These are phyloP conservation scores for Drosophila persimilis DNA, from an alignment of 1,140 invertebrate genomes.

Conservation along the genomic window DNA sequence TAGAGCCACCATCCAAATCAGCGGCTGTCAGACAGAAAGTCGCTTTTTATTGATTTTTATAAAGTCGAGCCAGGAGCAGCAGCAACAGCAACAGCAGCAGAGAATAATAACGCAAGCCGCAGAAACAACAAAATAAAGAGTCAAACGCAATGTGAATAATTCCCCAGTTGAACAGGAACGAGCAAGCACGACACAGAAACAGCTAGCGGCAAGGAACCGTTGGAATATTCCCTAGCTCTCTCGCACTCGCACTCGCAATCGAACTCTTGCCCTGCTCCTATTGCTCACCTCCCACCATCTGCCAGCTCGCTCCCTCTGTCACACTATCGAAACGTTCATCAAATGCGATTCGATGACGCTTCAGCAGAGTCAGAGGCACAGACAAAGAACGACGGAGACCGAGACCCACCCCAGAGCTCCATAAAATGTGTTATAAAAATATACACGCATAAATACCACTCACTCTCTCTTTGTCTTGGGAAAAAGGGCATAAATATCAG, in stretches of 20 bases:
- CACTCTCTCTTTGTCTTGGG: neutral
- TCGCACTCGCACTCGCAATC: neutral
- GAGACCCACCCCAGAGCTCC: constrained; percentile 19
- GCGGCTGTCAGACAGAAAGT: constrained; percentile 66
- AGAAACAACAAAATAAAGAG: constrained; percentile 45
- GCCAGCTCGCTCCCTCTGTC: constrained; percentile 16
- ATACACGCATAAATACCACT: constrained; percentile 62
- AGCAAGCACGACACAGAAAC: constrained; percentile 55
- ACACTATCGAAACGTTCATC: constrained; percentile 44
- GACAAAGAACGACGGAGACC: constrained; percentile 1
- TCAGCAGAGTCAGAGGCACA: constrained; percentile 32
- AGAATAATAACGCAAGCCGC: constrained; percentile 44
- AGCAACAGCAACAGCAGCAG: constrained; percentile 30
- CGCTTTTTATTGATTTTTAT: constrained; percentile 77
- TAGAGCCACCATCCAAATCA: constrained; percentile 41
- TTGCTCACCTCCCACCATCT: too few relatives aligned
- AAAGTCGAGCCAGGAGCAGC: constrained; percentile 42
- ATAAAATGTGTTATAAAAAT: constrained; percentile 73
- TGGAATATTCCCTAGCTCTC: constrained; percentile 14
- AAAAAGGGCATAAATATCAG: constrained; percentile 32
- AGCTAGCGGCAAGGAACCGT: constrained; percentile 16
- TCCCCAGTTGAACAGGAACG: constrained; percentile 59
- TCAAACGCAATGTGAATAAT: constrained; percentile 75
- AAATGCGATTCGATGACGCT: constrained; percentile 52
- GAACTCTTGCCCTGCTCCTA: too few relatives aligned